Base-by-base conservation (phyloP, 64 coral and sea anemone species). In the Porites australiensis region DNA sequence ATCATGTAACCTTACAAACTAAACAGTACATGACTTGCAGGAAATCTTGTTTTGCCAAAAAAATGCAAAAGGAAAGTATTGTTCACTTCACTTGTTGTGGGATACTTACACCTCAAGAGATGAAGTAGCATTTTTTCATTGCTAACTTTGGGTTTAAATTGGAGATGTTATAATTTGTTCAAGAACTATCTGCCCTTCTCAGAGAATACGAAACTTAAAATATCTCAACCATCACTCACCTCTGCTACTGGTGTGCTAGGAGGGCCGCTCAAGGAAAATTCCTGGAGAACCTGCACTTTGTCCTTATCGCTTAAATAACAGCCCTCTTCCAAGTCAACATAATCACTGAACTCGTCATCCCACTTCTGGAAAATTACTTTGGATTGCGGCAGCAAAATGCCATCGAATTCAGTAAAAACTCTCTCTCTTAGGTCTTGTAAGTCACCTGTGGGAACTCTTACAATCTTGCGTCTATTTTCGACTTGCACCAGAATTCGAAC, bases 211-310 rank as follows among this genome's bases (percentile, higher is more conserved):
- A 57, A 57, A 57, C 54, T 57, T 57, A 57, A 57, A 57, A 57
- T 57, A 57, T 9, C 54, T 9, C 54, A 57, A 57, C 54, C 37
- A 8, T 74, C 72, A 74, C 72, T 49, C 72, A 47, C 72, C 16
- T 74, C 72, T 74, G 72, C 4, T 47, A 45, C 16, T 74, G 27
- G 72, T 74, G 72, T 74, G 43, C 43, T 13, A 13, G 72, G 9
- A 15, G 4, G 14, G 72, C 43, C 9, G 37, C 16, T 74, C 44
- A 74, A 1, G 14, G 37, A 74, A 10, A 45, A 45, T 14, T 74
- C 72, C 72, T 74, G 72, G 12, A 74, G 72, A 14, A 74, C 72
- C 72, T 74, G 72, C 72, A 49, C 72, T 74, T 74, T 74, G 72
- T 74, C 72, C 72, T 74, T 74, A 14, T 48, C 72, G 46, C 16